Conservation (phyloP, 1,140 invertebrate species). For the Gryon sp. region DNA sequence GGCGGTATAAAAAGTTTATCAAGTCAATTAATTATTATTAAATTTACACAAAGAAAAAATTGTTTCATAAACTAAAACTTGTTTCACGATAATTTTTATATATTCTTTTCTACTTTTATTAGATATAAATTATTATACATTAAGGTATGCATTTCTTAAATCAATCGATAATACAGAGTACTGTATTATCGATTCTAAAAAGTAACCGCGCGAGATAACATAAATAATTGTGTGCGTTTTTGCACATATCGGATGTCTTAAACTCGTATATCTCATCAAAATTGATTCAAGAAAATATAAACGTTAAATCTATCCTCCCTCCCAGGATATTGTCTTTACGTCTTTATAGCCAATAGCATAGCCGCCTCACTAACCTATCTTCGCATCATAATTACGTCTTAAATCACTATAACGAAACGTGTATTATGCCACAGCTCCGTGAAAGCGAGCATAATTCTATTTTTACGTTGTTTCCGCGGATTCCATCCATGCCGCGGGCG, state of each 20-base stretch:
- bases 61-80: too few species aligned
- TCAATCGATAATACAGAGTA: not conserved
- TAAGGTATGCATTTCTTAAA: not conserved
- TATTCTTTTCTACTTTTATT: too few species aligned
- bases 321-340: not conserved
- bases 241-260: not conserved
- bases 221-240: not conserved
- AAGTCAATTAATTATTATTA: not conserved
- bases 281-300: constrained; percentile 14
- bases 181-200: not conserved
- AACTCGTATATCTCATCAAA: constrained; percentile 7
- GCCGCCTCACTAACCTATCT: constrained; percentile 27
- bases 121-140: too few species aligned
- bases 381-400: constrained; percentile 42
- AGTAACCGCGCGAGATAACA: not conserved
- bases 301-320: not conserved
- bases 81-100: too few species aligned
- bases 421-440: constrained; percentile 14
- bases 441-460: constrained; percentile 41
- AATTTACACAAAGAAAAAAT: not conserved
- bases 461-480: constrained; percentile 37
- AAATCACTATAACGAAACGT: constrained; percentile 29
- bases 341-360: not conserved
- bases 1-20: too few species aligned
- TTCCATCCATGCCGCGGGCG: constrained; percentile 42